These are phyloP conservation scores for Cathartes aura DNA, from an alignment of 2,113 vertebrate species.

Conservation along the genomic window DNA sequence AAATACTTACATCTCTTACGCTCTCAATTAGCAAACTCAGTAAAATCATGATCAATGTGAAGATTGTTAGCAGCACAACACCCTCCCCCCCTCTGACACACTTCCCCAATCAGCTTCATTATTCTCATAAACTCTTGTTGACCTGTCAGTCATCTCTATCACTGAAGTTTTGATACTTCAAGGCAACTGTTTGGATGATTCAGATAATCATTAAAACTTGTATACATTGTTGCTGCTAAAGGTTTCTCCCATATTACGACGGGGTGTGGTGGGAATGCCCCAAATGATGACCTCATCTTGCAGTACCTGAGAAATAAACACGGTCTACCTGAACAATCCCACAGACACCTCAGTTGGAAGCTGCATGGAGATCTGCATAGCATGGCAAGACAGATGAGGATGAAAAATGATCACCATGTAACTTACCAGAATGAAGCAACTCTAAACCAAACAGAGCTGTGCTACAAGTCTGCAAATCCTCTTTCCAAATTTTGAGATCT, in stretches of 20 bases:
- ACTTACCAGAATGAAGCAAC: background rate
- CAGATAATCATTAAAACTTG: background rate
- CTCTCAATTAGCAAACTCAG: background rate
- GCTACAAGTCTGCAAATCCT: background rate
- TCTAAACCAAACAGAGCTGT: background rate
- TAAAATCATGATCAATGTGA: background rate
- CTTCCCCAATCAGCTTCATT: background rate
- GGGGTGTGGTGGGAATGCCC: background rate
- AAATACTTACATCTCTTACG: background rate
- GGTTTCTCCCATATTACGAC: background rate
- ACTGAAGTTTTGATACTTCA: background rate
- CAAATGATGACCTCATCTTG: background rate
- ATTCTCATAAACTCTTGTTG: background rate
- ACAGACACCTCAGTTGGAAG: background rate
- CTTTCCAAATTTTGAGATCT: background rate
- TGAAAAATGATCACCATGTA: background rate
- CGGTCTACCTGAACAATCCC: background rate
- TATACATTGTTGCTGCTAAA: background rate
- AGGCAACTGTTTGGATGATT: background rate
- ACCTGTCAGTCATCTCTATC: background rate
- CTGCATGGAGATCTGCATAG: background rate
- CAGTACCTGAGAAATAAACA: background rate
- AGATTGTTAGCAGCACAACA: background rate
- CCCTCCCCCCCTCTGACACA: fast-evolving
- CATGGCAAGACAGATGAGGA: background rate